phyloP scores from a whole-genome alignment of 2,797 vertebrate species.

The Ataeniobius toweri region DNA sequence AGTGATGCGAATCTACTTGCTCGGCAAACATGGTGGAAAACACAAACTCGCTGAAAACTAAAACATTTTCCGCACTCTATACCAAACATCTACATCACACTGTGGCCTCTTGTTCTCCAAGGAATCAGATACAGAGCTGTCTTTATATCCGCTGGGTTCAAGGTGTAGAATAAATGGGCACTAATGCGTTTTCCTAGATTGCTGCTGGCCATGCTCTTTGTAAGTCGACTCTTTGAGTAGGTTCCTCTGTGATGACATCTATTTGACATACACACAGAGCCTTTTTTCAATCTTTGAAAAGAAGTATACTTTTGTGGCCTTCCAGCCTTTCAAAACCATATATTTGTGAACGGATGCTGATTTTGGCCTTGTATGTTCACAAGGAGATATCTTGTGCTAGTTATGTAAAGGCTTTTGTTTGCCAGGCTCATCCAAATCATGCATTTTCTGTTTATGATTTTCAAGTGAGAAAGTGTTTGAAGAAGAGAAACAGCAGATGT shows the following conservation, averaged over 20 bases:
- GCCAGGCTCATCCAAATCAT: constrained; percentile 28
- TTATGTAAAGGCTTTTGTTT: constrained; percentile 9
- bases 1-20: background rate
- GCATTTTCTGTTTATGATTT: constrained; percentile 38
- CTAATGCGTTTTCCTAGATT: constrained; percentile 55
- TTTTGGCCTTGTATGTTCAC: constrained; percentile 51
- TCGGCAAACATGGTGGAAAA: background rate
- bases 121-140: constrained; percentile 13
- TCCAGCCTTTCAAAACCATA: constrained; percentile 58
- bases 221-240: constrained; percentile 60
- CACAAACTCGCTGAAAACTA: constrained; percentile 17
- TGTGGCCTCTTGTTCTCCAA: constrained; percentile 8
- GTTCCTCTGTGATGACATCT: constrained; percentile 68
- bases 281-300: constrained; percentile 69
- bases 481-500: constrained; percentile 10
- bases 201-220: constrained; percentile 68
- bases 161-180: constrained; percentile 34
- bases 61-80: constrained; percentile 13
- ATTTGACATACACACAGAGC: constrained; percentile 71
- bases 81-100: constrained; percentile 7
- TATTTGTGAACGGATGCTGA: constrained; percentile 71
- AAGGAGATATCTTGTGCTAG: constrained; percentile 65
- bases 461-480: constrained; percentile 27
- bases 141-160: constrained; percentile 33
- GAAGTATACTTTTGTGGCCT: constrained; percentile 65